phyloP scores from a whole-genome alignment of 2,113 vertebrate genomes.

The Pipra filicauda region DNA sequence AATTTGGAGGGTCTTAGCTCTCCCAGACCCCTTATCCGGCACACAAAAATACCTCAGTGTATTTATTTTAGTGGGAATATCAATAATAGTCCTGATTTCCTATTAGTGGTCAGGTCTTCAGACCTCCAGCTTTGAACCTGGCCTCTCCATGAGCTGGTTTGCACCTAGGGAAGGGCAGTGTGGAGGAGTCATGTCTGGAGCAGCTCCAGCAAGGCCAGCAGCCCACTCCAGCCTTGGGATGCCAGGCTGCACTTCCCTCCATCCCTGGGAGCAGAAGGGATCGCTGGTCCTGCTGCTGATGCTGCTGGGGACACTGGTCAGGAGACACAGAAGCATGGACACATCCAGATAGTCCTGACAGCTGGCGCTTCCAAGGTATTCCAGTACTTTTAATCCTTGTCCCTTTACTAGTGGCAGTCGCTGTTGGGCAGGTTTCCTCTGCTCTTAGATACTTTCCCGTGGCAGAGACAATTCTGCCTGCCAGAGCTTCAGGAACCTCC shows the following conservation, averaged over 20 bases:
- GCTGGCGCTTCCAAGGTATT: neutral
- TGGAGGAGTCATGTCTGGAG: neutral
- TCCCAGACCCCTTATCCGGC: neutral
- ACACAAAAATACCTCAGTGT: neutral
- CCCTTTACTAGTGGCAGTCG: neutral
- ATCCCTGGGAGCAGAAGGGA: neutral
- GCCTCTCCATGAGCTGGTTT: neutral
- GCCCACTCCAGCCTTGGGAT: neutral
- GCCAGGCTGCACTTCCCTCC: neutral
- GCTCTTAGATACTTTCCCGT: neutral
- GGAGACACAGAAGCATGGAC: neutral
- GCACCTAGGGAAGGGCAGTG: neutral
- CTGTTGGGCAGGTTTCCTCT: neutral
- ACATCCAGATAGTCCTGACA: neutral
- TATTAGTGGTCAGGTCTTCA: neutral
- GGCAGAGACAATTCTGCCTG: neutral
- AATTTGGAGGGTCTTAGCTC: neutral
- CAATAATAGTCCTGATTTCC: neutral
- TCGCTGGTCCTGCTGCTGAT: neutral
- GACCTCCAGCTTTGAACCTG: neutral
- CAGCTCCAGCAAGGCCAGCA: neutral
- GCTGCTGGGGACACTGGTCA: neutral
- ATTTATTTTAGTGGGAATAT: neutral
- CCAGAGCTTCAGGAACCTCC: neutral
- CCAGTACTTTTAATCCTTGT: neutral